Conservation (phyloP, 2,113 vertebrate species). For the Scopus umbretta region DNA sequence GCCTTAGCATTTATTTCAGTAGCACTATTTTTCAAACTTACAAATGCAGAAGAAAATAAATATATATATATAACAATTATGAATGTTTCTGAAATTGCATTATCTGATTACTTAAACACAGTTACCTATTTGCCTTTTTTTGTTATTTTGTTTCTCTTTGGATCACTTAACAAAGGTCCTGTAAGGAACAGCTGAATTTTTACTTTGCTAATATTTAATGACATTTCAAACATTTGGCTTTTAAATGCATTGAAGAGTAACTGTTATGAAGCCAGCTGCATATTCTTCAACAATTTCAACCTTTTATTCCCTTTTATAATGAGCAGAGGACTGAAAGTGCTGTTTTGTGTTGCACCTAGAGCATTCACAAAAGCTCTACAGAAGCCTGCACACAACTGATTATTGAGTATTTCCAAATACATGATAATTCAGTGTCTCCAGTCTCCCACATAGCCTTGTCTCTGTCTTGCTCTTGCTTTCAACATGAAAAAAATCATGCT, state of each 20-base stretch:
- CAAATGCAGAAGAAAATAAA: not conserved
- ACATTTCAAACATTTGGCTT: not conserved
- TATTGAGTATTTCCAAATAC: slow-evolving; percentile 39
- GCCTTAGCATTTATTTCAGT: not conserved
- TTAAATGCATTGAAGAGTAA: not conserved
- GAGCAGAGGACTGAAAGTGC: not conserved
- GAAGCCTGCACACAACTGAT: not conserved
- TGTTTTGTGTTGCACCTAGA: not conserved
- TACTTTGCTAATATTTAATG: not conserved
- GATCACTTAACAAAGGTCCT: not conserved
- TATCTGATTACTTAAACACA: not conserved
- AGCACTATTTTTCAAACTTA: not conserved
- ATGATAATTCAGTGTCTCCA: slow-evolving; percentile 11
- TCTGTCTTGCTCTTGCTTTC: slow-evolving; percentile 26
- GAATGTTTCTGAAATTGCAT: not conserved
- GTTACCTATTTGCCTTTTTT: not conserved
- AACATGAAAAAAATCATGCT: slow-evolving; percentile 13
- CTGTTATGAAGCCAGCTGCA: not conserved
- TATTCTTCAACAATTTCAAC: not conserved
- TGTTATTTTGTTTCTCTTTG: not conserved
- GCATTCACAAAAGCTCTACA: not conserved
- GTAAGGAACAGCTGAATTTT: not conserved
- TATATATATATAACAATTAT: not conserved
- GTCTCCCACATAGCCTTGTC: slow-evolving; percentile 12
- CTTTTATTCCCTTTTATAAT: slow-evolving; percentile 1